phyloP scores from a whole-genome alignment of 1,140 invertebrate species.

The Bombus huntii region DNA sequence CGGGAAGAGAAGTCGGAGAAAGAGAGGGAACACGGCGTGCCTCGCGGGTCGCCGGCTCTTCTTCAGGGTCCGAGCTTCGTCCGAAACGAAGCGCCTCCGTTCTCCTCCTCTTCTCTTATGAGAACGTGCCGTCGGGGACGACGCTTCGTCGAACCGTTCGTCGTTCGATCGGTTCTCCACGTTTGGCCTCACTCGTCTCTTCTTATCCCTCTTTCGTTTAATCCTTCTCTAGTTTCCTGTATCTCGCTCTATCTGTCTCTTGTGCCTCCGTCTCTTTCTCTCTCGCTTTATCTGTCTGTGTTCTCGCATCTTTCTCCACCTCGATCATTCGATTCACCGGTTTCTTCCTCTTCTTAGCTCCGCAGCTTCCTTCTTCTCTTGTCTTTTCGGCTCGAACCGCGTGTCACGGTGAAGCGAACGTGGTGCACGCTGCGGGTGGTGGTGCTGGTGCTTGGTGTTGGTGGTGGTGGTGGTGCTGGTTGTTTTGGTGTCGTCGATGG shows the following conservation, averaged over 20 bases:
- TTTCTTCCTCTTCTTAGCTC: background rate
- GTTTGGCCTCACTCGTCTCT: constrained; percentile 14
- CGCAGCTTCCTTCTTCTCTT: background rate
- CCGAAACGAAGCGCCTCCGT: constrained; percentile 74
- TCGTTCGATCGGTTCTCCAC: constrained; percentile 49
- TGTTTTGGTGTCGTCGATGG: constrained; percentile 38
- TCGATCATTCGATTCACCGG: background rate
- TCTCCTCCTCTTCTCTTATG: constrained; percentile 68
- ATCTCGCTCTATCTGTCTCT: background rate
- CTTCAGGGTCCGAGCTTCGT: constrained; percentile 79
- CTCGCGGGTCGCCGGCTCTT: constrained; percentile 80
- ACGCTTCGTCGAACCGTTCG: constrained; percentile 39
- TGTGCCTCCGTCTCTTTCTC: background rate
- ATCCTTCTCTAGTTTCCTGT: background rate
- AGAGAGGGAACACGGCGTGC: constrained; percentile 68
- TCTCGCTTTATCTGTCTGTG: background rate
- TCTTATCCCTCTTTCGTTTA: background rate
- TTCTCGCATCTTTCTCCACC: background rate
- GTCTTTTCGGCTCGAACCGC: background rate
- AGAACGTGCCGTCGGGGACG: constrained; percentile 51
- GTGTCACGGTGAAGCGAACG: constrained; percentile 33
- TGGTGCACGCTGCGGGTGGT: constrained; percentile 34
- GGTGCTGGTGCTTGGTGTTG: constrained; percentile 22
- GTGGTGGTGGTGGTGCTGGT: constrained; percentile 35
- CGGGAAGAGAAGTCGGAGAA: constrained; percentile 61